Conservation (phyloP, 2,888 invertebrate genomes). For the Furcula furcula region DNA sequence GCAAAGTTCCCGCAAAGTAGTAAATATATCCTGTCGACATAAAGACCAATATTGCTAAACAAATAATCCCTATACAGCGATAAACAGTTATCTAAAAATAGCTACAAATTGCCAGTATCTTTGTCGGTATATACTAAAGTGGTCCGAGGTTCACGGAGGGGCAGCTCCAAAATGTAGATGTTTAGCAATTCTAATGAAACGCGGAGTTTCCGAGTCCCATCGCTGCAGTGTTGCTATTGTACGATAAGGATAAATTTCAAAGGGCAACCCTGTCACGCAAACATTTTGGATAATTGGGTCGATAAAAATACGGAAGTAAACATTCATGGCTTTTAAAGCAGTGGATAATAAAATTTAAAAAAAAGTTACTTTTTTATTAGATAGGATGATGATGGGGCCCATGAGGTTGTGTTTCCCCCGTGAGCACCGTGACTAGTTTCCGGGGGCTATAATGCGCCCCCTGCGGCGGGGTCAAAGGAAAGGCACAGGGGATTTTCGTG, state of each 20-base stretch:
- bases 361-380: too few relatives aligned
- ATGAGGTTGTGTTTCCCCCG: too few relatives aligned
- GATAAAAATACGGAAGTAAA: conserved; percentile 32
- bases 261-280: conserved; percentile 42
- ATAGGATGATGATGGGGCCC: too few relatives aligned
- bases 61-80: conserved; percentile 18
- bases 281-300: conserved; percentile 47
- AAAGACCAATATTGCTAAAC: conserved; percentile 23
- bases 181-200: conserved; percentile 57
- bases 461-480: too few relatives aligned
- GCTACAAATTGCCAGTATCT: conserved; percentile 14
- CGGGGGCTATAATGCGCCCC: too few relatives aligned
- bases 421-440: too few relatives aligned
- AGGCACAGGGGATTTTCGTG: too few relatives aligned
- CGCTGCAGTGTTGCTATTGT: conserved; percentile 40
- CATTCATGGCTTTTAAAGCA: too few relatives aligned
- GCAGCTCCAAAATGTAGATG: conserved; percentile 37
- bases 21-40: conserved; percentile 32
- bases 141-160: conserved; percentile 31
- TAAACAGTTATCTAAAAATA: conserved; percentile 29
- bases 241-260: conserved; percentile 37
- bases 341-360: too few relatives aligned
- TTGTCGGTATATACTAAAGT: conserved; percentile 19
- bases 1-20: conserved; percentile 14
- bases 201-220: conserved; percentile 29